phyloP scores from a whole-genome alignment of 2,888 invertebrate species.

The Venusia cambrica region DNA sequence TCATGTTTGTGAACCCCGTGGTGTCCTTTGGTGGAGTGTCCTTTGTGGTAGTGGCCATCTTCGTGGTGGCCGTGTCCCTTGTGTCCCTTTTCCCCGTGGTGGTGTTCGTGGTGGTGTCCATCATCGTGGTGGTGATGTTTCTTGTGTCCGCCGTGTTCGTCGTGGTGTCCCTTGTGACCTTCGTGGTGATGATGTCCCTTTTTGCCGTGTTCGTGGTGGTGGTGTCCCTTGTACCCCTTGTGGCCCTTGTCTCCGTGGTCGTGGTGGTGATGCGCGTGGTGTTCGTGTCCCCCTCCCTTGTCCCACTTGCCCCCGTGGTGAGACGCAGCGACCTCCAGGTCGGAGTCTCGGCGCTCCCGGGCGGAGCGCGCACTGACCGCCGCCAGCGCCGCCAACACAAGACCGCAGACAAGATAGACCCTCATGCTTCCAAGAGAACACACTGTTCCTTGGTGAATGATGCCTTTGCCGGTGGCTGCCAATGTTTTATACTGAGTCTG shows the following conservation, averaged over 20 bases:
- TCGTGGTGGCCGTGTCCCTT: conserved; percentile 80
- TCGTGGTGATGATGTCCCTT: conserved; percentile 89
- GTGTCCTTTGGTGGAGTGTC: conserved; percentile 92
- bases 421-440: conserved; percentile 62
- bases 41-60: conserved; percentile 88
- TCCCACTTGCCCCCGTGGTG: conserved; percentile 72
- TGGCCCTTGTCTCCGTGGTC: conserved; percentile 87
- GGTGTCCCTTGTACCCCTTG: conserved; percentile 86
- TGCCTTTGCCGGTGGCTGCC: conserved; percentile 43
- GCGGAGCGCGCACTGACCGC: conserved; percentile 75
- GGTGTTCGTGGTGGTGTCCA: conserved; percentile 83
- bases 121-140: conserved; percentile 85
- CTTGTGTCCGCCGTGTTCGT: conserved; percentile 84
- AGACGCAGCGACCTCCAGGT: conserved; percentile 77
- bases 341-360: conserved; percentile 71
- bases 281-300: conserved; percentile 84
- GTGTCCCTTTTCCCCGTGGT: conserved; percentile 84
- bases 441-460: conserved; percentile 60
- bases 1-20: conserved; percentile 92
- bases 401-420: conserved; percentile 58
- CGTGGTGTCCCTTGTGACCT: conserved; percentile 82
- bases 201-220: conserved; percentile 84
- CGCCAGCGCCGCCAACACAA: conserved; percentile 75
- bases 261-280: conserved; percentile 83
- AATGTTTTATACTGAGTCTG: conserved; percentile 70